A percentile compares a stretch with the other conserved stretches of the same genome.
Evolutionary conservation across 1,140 invertebrate genomes (phyloP).

Genomic region (Arctopsyche grandis): DNA sequence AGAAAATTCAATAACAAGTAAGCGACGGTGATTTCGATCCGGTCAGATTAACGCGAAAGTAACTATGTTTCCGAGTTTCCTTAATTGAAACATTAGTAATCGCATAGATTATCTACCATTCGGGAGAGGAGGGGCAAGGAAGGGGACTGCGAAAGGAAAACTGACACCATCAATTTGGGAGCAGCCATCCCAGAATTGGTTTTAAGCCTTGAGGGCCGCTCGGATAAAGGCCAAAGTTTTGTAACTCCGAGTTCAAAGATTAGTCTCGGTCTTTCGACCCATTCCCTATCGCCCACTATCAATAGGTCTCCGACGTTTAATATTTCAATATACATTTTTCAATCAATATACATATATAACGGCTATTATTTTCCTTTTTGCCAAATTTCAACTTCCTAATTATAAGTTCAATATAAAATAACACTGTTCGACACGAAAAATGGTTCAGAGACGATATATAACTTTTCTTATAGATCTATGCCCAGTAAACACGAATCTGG

Average conservation of each 20-base stretch:
- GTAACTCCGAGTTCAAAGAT: constrained; percentile 28
- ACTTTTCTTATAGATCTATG: too few relatives aligned
- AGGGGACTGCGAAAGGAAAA: constrained; percentile 26
- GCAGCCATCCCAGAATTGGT: constrained; percentile 22
- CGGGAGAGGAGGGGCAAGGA: not conserved
- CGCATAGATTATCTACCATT: constrained; percentile 36
- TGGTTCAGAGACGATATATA: too few relatives aligned
- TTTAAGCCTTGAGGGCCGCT: constrained; percentile 24
- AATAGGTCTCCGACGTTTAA: constrained; percentile 8
- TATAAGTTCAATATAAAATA: too few relatives aligned
- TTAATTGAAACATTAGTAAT: constrained; percentile 43
- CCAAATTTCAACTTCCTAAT: too few relatives aligned
- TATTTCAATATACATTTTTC: not conserved
- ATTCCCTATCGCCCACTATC: not conserved
- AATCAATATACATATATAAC: not conserved
- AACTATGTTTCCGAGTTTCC: constrained; percentile 32
- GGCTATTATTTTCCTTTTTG: too few relatives aligned
- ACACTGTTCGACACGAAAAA: too few relatives aligned
- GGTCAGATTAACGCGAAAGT: constrained; percentile 23
- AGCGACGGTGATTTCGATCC: constrained; percentile 15
- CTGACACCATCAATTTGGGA: constrained; percentile 39
- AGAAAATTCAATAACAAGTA: constrained; percentile 22
- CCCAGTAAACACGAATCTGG: too few relatives aligned
- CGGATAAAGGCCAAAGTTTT: constrained; percentile 35
- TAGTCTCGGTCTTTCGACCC: not conserved